Conservation (phyloP, 2,888 invertebrate genomes). For the Rhagonycha fulva region DNA sequence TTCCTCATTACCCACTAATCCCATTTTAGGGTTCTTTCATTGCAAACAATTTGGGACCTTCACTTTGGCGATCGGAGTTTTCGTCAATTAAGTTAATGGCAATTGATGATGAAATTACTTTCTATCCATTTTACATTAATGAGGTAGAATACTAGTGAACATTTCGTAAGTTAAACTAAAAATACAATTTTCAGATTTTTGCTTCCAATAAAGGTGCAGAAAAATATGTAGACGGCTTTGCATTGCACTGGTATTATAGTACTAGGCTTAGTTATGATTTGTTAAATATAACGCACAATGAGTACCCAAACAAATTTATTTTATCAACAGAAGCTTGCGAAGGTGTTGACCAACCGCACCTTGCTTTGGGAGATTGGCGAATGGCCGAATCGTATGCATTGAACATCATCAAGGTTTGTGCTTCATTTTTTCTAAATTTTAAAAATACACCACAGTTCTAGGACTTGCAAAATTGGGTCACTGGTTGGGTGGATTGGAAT, state of each 20-base stretch:
- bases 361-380: slow-evolving; percentile 6
- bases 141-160: slow-evolving; percentile 53
- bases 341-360: slow-evolving; percentile 51
- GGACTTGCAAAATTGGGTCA: slow-evolving; percentile 75
- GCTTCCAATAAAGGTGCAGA: slow-evolving; percentile 53
- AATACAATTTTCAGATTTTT: slow-evolving; percentile 43
- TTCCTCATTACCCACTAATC: too few species aligned
- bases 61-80: slow-evolving; percentile 62
- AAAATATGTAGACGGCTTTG: slow-evolving; percentile 73
- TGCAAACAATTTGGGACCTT: slow-evolving; percentile 73
- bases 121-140: slow-evolving; percentile 68
- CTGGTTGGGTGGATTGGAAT: slow-evolving; percentile 93
- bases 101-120: slow-evolving; percentile 74
- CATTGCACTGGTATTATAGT: slow-evolving; percentile 85
- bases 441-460: slow-evolving; percentile 45
- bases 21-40: slow-evolving; percentile 68
- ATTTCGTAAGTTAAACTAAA: slow-evolving; percentile 37
- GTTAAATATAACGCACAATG: slow-evolving; percentile 59
- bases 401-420: background rate
- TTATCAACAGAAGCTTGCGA: slow-evolving; percentile 82
- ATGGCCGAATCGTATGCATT: background rate
- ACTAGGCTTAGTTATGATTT: slow-evolving; percentile 59
- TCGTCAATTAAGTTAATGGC: slow-evolving; percentile 70
- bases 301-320: slow-evolving; percentile 57
- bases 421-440: background rate